Conservation (phyloP, 1,140 invertebrate species). For the Papilio glaucus region DNA sequence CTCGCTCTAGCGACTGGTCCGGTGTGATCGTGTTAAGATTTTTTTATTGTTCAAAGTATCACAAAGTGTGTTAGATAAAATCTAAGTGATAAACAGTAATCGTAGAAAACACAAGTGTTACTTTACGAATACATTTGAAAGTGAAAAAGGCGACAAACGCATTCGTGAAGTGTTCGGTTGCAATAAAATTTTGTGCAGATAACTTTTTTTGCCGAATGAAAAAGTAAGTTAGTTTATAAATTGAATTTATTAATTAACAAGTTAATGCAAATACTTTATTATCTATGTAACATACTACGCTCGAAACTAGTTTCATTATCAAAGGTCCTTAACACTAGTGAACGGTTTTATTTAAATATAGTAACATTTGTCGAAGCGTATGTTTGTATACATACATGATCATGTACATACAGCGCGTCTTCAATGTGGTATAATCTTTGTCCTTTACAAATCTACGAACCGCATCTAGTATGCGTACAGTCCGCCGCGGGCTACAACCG, state of each 20-base stretch:
- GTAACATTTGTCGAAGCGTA: too few species aligned
- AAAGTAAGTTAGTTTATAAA: conserved; percentile 1
- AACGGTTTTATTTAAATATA: not conserved
- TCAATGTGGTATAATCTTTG: too few species aligned
- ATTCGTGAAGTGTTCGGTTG: not conserved
- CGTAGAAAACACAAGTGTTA: conserved; percentile 23
- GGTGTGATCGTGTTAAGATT: not conserved
- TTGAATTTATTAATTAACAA: not conserved
- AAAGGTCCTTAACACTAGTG: not conserved
- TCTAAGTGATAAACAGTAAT: conserved; percentile 17
- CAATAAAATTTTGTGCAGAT: not conserved
- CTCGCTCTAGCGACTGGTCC: not conserved
- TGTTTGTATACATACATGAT: not conserved
- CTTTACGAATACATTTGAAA: conserved; percentile 1
- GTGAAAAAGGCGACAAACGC: conserved; percentile 17
- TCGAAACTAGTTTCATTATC: not conserved
- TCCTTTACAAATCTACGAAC: not conserved
- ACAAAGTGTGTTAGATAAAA: conserved; percentile 5
- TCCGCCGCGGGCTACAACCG: conserved; percentile 35
- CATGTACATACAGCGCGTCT: not conserved
- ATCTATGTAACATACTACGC: not conserved
- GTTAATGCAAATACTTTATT: not conserved
- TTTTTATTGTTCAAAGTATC: not conserved
- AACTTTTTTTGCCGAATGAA: not conserved
- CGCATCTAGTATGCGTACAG: not conserved